Evolutionary conservation across 2,113 vertebrate species (phyloP).

Genomic region (Agapornis roseicollis): DNA sequence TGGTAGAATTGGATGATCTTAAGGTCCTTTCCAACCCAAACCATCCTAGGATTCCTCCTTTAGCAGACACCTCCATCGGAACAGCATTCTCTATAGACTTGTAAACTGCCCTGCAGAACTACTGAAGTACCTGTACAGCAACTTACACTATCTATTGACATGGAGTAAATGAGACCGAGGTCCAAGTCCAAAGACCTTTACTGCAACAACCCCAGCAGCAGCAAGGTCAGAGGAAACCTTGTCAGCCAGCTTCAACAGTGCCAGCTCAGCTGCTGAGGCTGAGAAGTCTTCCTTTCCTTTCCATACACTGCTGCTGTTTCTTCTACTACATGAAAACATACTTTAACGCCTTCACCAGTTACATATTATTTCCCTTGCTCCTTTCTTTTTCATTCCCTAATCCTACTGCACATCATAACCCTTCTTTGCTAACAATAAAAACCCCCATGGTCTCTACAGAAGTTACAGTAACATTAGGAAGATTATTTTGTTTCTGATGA

Average conservation of each 20-base stretch:
- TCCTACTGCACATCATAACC: background rate
- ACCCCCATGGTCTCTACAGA: fast-evolving
- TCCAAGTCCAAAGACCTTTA: background rate
- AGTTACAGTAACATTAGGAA: background rate
- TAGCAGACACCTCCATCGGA: background rate
- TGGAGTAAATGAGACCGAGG: background rate
- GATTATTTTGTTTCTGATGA: background rate
- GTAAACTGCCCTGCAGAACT: background rate
- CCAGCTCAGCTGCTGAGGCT: background rate
- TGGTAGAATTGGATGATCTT: no score
- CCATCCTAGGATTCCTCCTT: background rate
- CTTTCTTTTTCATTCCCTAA: background rate
- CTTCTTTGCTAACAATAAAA: background rate
- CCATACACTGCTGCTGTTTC: fast-evolving
- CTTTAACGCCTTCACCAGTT: background rate
- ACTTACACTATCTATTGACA: fast-evolving
- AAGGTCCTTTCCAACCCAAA: no score
- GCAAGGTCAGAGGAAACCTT: background rate
- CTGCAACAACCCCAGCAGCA: background rate
- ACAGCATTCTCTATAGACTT: background rate
- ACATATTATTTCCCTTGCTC: background rate
- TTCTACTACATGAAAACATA: background rate
- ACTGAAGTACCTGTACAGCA: background rate
- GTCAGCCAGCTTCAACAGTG: background rate
- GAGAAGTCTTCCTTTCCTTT: background rate